Conservation (phyloP, 2,888 invertebrate species). For the Scelioninae gen. 1 region DNA sequence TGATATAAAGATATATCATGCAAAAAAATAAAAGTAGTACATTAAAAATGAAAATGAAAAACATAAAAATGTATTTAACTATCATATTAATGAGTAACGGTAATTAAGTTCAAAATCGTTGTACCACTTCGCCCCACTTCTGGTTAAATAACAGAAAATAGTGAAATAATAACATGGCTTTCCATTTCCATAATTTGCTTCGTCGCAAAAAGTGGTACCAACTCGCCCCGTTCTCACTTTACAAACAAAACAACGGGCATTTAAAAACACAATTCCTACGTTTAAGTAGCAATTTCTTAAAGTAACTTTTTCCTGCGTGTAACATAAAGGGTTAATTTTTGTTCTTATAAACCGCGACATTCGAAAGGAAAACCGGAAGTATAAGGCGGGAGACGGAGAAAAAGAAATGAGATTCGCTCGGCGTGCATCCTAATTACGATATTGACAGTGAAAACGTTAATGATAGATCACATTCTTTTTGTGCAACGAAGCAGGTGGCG, state of each 20-base stretch:
- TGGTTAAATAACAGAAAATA: background rate
- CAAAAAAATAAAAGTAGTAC: no score
- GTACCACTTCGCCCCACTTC: background rate
- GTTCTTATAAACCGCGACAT: slow-evolving; percentile 45
- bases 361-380: slow-evolving; percentile 71
- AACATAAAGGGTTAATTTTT: slow-evolving; percentile 44
- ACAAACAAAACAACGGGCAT: slow-evolving; percentile 34
- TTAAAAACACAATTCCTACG: slow-evolving; percentile 10
- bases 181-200: slow-evolving; percentile 34
- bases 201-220: slow-evolving; percentile 37
- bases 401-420: slow-evolving; percentile 68
- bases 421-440: slow-evolving; percentile 70
- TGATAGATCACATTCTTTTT: slow-evolving; percentile 71
- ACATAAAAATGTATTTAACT: no score
- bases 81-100: no score
- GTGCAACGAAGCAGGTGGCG: slow-evolving; percentile 68
- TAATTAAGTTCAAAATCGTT: background rate
- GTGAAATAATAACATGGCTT: slow-evolving; percentile 14
- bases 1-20: no score
- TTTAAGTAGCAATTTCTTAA: slow-evolving; percentile 20
- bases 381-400: slow-evolving; percentile 58
- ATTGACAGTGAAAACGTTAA: slow-evolving; percentile 72
- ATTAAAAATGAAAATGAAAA: no score
- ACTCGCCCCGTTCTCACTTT: slow-evolving; percentile 12
- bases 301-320: slow-evolving; percentile 60